These are phyloP conservation scores for Hemiscyllium ocellatum DNA, from an alignment of 2,113 vertebrate genomes.

Conservation along the genomic window DNA sequence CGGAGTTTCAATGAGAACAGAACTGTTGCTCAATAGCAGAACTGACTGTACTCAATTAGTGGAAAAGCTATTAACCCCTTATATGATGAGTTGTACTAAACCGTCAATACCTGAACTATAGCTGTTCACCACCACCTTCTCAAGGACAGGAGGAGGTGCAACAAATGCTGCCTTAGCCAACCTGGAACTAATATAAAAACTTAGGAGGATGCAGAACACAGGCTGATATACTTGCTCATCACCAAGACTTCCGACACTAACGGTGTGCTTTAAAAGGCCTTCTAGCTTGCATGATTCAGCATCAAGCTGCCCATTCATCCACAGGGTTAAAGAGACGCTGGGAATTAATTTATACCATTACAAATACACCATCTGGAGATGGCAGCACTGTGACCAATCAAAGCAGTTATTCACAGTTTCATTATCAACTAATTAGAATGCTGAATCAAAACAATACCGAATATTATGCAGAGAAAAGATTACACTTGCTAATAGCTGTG, in stretches of 20 bases:
- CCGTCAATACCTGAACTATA: not conserved
- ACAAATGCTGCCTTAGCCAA: not conserved
- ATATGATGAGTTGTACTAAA: not conserved
- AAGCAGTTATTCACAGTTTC: not conserved
- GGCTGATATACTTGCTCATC: not conserved
- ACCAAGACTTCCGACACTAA: not conserved
- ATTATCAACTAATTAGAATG: slow-evolving; percentile 19
- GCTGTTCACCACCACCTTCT: not conserved
- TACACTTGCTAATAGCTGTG: slow-evolving; percentile 3
- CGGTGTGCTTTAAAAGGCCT: not conserved
- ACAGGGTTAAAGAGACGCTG: not conserved
- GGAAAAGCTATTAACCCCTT: no score
- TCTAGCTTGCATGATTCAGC: not conserved
- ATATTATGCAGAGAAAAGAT: slow-evolving; percentile 17
- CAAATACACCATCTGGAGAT: not conserved
- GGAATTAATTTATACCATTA: not conserved
- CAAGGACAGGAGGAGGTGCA: not conserved
- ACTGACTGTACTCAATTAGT: no score
- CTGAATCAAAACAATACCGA: slow-evolving; percentile 12
- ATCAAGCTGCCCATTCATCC: not conserved
- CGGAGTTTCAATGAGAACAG: no score
- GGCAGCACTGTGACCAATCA: slow-evolving; percentile 13
- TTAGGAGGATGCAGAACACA: no score
- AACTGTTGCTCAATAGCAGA: no score
- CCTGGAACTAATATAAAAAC: not conserved